Evolutionary conservation across 2,113 vertebrate genomes (phyloP), one percentile per base, ranked within the genome.

Genomic region (Grammomys dolichurus): DNA sequence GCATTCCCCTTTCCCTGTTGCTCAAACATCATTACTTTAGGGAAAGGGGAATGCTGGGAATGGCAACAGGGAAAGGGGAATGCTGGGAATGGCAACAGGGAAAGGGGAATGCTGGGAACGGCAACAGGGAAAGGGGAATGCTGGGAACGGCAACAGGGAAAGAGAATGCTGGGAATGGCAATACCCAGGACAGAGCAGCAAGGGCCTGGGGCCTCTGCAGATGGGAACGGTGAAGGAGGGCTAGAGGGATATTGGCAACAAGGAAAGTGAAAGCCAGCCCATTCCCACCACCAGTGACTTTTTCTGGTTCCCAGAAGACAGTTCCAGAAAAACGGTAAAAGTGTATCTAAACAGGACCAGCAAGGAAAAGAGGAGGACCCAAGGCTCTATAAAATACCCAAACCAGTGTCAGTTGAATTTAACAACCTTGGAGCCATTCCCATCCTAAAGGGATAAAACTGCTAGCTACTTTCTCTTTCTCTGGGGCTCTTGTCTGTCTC

Each of bases 111-210:
- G n/a, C 56, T 60, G 63, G 63, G 63, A 65, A 10, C 28, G 63
- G 65, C 3, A 67, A 60, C 20, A 60, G 60, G 60, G 20, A 58
- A 58, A 58, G 31, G 63, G 67, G 58, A 31, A 70, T 36, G 12
- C 67, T n/a, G 36, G 69, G 69, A n/a, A 0, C n/a, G 33, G 69
- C 69, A 22, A 58, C 56, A 63, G 69, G 69, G 13, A n/a, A 16
- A 7, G 69, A 3, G 36, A 73, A 8, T 31, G 2, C 51, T 58
- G 36, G 33, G 87, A 43, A 14, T 4, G 9, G 60, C 8, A 19
- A 26, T 76, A 43, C 51, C 43, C 24, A n/a, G n/a, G 1, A 24
- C 17, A 24, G 16, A 13, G 13, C 3, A n/a, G 28, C 1, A 0
- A 82, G 11, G 24, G 48, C 17, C 70, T 70, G 67, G 58, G 40